Evolutionary conservation across 2,113 vertebrate species (phyloP).

Genomic region (Emydura subglobosa): DNA sequence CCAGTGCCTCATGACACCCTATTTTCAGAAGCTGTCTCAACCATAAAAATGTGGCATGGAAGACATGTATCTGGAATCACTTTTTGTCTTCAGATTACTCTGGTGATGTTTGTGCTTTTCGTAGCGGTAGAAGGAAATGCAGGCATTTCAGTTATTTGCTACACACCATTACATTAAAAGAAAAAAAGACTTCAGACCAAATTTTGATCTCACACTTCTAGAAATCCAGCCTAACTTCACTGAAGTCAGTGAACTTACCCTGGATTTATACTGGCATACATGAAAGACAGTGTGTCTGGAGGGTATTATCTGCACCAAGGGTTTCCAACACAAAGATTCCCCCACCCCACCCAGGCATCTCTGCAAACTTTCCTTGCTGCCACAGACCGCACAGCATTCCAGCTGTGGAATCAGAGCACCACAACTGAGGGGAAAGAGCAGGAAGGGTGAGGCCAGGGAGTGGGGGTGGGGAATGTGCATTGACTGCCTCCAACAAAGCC

Average conservation of each 20-base stretch:
- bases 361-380: background rate
- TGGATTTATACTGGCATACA: background rate
- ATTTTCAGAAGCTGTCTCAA: slow-evolving; percentile 37
- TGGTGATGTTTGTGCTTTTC: background rate
- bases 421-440: background rate
- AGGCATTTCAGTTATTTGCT: background rate
- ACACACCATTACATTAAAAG: background rate
- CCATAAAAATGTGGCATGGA: background rate
- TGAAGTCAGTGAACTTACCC: background rate
- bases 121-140: background rate
- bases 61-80: accelerated
- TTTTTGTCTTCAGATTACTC: background rate
- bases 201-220: background rate
- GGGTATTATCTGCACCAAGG: background rate
- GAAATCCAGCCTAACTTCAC: slow-evolving; percentile 24
- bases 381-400: background rate
- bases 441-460: background rate
- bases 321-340: background rate
- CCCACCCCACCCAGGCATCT: background rate
- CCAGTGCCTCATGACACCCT: background rate
- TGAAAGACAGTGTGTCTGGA: background rate
- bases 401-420: background rate
- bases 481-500: background rate
- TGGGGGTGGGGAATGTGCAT: background rate
- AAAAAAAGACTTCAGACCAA: background rate